Evolutionary conservation across 1,140 invertebrate genomes (phyloP).

Genomic region (Tetramorium alpestre): DNA sequence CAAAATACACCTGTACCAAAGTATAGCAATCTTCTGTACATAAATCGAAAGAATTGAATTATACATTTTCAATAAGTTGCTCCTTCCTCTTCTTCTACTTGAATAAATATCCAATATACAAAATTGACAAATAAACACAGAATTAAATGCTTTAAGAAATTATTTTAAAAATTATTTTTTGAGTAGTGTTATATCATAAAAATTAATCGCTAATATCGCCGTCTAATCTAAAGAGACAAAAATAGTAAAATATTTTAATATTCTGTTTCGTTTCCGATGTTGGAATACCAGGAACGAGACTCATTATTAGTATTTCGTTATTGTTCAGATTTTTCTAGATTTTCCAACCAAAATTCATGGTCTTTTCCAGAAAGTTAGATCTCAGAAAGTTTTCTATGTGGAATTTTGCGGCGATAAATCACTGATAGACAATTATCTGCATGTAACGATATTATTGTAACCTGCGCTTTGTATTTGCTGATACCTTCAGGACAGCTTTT

Average conservation of each 20-base stretch:
- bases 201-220: background rate
- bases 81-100: too few relatives aligned
- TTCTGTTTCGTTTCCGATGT: background rate
- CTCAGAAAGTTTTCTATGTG: background rate
- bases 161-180: background rate
- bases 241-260: background rate
- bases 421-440: background rate
- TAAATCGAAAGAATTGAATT: background rate
- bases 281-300: background rate
- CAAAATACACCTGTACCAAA: too few relatives aligned
- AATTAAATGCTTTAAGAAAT: background rate
- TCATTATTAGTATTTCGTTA: background rate
- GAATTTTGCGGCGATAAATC: too few relatives aligned
- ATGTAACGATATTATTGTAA: background rate
- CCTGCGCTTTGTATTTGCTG: background rate
- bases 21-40: background rate
- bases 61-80: background rate
- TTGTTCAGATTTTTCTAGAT: background rate
- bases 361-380: background rate
- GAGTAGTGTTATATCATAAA: background rate
- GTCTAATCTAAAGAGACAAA: background rate
- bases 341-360: background rate
- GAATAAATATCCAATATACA: background rate
- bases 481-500: background rate
- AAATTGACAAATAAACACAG: background rate